phyloP scores from a whole-genome alignment of 2,888 invertebrate genomes.

The Heliconius cydno region DNA sequence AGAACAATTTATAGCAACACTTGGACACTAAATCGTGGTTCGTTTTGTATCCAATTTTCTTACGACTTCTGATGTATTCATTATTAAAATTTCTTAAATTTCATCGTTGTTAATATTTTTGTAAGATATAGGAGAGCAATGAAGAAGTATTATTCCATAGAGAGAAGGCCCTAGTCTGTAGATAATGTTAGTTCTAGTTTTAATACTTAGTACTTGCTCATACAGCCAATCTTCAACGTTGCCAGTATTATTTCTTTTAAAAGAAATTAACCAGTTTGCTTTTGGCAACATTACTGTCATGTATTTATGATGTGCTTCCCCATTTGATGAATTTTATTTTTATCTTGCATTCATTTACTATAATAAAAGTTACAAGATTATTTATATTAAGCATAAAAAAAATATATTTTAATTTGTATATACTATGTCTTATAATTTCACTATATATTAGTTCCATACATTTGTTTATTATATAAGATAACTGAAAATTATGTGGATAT shows the following conservation, averaged over 20 bases:
- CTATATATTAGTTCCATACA: constrained; percentile 12
- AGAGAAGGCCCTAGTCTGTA: constrained; percentile 74
- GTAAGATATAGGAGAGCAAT: constrained; percentile 57
- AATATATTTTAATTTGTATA: constrained; percentile 55
- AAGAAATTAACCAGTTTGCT: constrained; percentile 7
- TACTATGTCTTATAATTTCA: constrained; percentile 46
- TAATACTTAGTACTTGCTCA: constrained; percentile 67
- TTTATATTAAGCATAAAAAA: constrained; percentile 47
- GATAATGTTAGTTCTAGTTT: constrained; percentile 69
- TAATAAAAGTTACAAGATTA: constrained; percentile 49
- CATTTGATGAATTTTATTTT: constrained; percentile 48
- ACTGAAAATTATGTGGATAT: not conserved
- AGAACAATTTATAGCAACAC: not conserved
- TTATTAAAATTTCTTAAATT: constrained; percentile 46
- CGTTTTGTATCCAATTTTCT: not conserved
- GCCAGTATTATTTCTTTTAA: constrained; percentile 44
- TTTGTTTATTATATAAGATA: constrained; percentile 12
- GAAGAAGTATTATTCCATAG: constrained; percentile 68
- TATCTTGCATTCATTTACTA: constrained; percentile 33
- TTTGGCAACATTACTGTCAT: constrained; percentile 50
- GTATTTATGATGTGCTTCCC: constrained; percentile 56
- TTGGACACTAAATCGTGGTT: constrained; percentile 2
- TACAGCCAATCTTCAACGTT: constrained; percentile 58
- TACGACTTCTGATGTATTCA: not conserved
- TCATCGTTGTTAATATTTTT: constrained; percentile 70